A percentile compares a stretch with the other conserved stretches of the same genome.
Conservation (phyloP, 2,888 invertebrate genomes). For the Keiferia lycopersicella region DNA sequence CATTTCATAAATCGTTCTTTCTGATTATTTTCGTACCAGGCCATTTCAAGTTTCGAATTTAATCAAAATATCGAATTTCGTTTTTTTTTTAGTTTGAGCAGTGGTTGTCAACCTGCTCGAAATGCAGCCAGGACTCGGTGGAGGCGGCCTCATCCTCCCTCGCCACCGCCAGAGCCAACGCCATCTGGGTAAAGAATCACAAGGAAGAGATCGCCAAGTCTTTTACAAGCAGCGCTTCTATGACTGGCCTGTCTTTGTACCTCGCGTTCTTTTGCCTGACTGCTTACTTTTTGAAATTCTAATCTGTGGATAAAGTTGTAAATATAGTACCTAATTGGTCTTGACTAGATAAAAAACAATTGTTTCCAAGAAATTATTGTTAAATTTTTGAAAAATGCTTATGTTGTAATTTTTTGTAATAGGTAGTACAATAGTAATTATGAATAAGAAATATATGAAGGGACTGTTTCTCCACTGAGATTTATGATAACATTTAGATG, state of each 20-base stretch:
- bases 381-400: too few relatives aligned
- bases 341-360: too few relatives aligned
- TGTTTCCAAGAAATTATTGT: too few relatives aligned
- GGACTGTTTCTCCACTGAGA: too few relatives aligned
- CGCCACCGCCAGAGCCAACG: conserved; percentile 39
- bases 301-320: neutral
- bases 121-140: conserved; percentile 49
- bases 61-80: neutral
- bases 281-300: neutral
- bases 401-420: too few relatives aligned
- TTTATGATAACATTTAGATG: too few relatives aligned
- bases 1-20: too few relatives aligned
- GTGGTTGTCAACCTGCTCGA: conserved; percentile 54
- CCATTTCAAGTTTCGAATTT: neutral
- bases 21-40: too few relatives aligned
- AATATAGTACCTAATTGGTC: too few relatives aligned
- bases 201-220: conserved; percentile 49
- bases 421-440: too few relatives aligned
- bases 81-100: conserved; percentile 55
- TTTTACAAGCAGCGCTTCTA: conserved; percentile 44
- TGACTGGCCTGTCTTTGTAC: conserved; percentile 41
- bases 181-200: conserved; percentile 58
- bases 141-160: conserved; percentile 44
- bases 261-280: neutral
- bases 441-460: too few relatives aligned